phyloP scores from a whole-genome alignment of 2,888 invertebrate species.

The Chelonus formosanus region DNA sequence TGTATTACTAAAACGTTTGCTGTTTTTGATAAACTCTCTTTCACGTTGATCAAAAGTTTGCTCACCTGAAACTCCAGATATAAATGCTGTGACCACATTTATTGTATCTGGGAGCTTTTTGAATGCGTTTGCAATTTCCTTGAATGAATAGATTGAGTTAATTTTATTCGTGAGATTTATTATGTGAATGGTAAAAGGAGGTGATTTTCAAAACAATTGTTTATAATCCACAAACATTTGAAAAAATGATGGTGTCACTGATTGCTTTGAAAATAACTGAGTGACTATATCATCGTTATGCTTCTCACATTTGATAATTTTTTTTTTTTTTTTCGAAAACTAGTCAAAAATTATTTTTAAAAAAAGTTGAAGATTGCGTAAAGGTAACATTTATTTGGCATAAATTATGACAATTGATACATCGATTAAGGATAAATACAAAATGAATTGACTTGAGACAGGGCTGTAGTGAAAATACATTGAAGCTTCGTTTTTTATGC shows the following conservation, averaged over 20 bases:
- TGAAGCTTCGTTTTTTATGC: conserved; percentile 47
- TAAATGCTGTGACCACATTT: conserved; percentile 91
- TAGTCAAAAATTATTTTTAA: background rate
- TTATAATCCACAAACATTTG: no score
- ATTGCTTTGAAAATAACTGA: no score
- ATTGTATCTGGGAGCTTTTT: conserved; percentile 96
- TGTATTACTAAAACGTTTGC: conserved; percentile 98
- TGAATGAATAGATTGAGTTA: conserved; percentile 62
- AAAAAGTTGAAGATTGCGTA: conserved; percentile 50
- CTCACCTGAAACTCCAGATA: conserved; percentile 87
- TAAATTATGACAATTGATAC: conserved; percentile 64
- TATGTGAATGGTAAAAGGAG: background rate
- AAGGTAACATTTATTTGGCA: conserved; percentile 65
- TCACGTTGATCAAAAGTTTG: conserved; percentile 96
- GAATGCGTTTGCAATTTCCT: conserved; percentile 97
- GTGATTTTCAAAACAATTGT: background rate
- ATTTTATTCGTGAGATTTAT: conserved; percentile 12
- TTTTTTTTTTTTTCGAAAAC: no score
- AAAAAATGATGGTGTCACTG: no score
- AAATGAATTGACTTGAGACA: conserved; percentile 65
- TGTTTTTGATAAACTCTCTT: conserved; percentile 98
- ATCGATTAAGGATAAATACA: conserved; percentile 62
- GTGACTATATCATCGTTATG: no score
- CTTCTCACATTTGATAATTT: no score
- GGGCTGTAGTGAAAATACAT: conserved; percentile 64